These are phyloP conservation scores for Embiotoca jacksoni DNA, from an alignment of 2,113 vertebrate genomes.

Conservation along the genomic window DNA sequence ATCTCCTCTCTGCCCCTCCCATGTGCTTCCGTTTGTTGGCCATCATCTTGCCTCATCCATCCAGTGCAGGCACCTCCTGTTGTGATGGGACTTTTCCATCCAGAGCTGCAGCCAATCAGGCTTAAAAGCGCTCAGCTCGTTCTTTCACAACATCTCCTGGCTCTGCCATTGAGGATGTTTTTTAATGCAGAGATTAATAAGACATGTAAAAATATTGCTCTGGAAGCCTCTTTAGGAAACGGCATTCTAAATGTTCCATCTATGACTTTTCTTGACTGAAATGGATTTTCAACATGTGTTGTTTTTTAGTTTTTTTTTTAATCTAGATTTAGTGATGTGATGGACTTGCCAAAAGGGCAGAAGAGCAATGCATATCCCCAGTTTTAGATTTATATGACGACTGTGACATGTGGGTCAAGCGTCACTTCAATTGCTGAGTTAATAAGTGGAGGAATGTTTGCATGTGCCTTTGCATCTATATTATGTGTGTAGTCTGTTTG, in stretches of 20 bases:
- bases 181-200: slow-evolving; percentile 71
- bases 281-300: slow-evolving; percentile 80
- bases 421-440: slow-evolving; percentile 22
- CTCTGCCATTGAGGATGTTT: slow-evolving; percentile 51
- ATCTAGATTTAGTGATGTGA: slow-evolving; percentile 56
- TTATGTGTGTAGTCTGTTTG: slow-evolving; percentile 13
- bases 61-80: slow-evolving; percentile 39
- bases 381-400: slow-evolving; percentile 12
- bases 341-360: slow-evolving; percentile 39
- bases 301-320: slow-evolving; percentile 18
- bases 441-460: neutral
- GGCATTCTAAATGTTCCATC: slow-evolving; percentile 72
- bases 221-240: slow-evolving; percentile 59
- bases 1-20: neutral
- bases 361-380: slow-evolving; percentile 11
- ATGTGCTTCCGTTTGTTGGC: slow-evolving; percentile 51
- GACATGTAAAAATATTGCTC: slow-evolving; percentile 69
- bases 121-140: slow-evolving; percentile 37
- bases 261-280: slow-evolving; percentile 62
- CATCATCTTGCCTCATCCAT: slow-evolving; percentile 18
- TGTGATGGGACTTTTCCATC: slow-evolving; percentile 72
- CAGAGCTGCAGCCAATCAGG: slow-evolving; percentile 51
- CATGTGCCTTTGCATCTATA: slow-evolving; percentile 2
- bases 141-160: slow-evolving; percentile 57
- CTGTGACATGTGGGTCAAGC: slow-evolving; percentile 7